These are phyloP conservation scores for Micronisus gabar DNA, from an alignment of 2,113 vertebrate genomes.

Conservation along the genomic window DNA sequence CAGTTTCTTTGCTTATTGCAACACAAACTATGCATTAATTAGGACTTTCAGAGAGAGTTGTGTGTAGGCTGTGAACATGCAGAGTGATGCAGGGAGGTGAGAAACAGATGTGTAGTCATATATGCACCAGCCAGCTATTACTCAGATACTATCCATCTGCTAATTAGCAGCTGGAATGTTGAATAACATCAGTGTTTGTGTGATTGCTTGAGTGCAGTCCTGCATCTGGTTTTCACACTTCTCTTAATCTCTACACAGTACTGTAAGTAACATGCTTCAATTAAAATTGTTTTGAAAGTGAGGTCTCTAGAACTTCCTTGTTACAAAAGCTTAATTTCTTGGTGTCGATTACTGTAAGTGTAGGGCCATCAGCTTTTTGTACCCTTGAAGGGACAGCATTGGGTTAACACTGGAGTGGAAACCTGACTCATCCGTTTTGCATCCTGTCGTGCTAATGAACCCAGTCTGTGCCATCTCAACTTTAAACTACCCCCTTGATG, in stretches of 20 bases:
- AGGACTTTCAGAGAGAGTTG: neutral
- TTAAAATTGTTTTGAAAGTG: conserved; percentile 10
- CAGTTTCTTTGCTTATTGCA: conserved; percentile 4
- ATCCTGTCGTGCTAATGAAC: neutral
- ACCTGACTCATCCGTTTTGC: neutral
- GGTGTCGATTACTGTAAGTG: neutral
- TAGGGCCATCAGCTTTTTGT: neutral
- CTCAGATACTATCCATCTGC: neutral
- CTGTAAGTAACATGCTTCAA: neutral
- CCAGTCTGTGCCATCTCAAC: neutral
- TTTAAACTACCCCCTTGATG: neutral
- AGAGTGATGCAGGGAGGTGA: conserved; percentile 34
- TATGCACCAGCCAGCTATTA: conserved; percentile 3
- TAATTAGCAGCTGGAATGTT: conserved; percentile 10
- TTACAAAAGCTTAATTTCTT: neutral
- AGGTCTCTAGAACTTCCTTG: neutral
- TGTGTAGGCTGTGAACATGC: conserved; percentile 36
- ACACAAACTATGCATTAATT: neutral
- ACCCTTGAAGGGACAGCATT: neutral
- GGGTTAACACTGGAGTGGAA: neutral
- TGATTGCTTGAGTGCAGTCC: neutral
- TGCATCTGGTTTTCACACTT: conserved; percentile 11
- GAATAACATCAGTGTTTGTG: neutral
- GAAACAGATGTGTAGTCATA: conserved; percentile 36
- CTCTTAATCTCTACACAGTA: neutral